These are phyloP conservation scores for Cosmopolites sordidus DNA, from an alignment of 2,888 invertebrate species.

Conservation along the genomic window DNA sequence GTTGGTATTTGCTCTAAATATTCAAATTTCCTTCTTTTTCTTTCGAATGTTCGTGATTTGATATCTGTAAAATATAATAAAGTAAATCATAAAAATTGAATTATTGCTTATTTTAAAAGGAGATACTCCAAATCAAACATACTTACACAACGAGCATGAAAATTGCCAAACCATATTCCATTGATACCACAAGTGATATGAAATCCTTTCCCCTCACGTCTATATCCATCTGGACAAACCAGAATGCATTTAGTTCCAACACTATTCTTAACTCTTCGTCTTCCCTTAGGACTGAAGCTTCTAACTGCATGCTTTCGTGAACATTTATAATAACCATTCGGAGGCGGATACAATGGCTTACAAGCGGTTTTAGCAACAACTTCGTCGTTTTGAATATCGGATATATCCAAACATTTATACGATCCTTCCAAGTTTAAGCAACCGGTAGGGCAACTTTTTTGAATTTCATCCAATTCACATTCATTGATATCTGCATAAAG, in stretches of 20 bases:
- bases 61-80: no score
- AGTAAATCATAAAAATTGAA: no score
- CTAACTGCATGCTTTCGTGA: constrained; percentile 37
- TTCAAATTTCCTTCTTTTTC: no score
- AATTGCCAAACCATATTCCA: constrained; percentile 50
- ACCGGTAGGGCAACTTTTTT: constrained; percentile 36
- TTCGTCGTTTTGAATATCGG: constrained; percentile 32
- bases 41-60: no score
- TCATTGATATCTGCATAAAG: constrained; percentile 59
- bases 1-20: no score
- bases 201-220: constrained; percentile 48
- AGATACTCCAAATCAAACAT: no score
- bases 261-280: constrained; percentile 44
- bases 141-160: constrained; percentile 49
- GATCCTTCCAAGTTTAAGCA: constrained; percentile 65
- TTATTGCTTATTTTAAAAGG: no score
- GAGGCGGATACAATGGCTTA: constrained; percentile 48
- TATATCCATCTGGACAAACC: constrained; percentile 49
- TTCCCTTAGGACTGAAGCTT: constrained; percentile 33
- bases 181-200: constrained; percentile 45
- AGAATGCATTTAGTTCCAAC: constrained; percentile 51
- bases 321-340: constrained; percentile 51
- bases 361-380: constrained; percentile 34
- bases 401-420: constrained; percentile 48
- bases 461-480: constrained; percentile 50